Base-by-base conservation (phyloP, 2,797 vertebrate species). In the Gephyroberyx darwinii region DNA sequence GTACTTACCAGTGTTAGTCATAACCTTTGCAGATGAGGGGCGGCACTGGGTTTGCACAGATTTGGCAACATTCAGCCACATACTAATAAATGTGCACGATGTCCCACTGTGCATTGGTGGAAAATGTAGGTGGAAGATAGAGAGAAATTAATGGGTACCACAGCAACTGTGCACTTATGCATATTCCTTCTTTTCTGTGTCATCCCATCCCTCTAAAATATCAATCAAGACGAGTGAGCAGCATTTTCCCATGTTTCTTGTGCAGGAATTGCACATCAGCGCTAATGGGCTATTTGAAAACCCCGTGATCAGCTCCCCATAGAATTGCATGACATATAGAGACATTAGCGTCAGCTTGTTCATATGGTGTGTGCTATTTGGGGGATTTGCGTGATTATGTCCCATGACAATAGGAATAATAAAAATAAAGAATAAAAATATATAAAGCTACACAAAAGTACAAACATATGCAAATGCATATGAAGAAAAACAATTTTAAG, bases 61-160 rank as follows among this genome's bases (percentile, higher is more conserved):
- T 50, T 78, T 58, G 30, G 48, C 35, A 60, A 31, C 26, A 31
- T 26, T 48, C 62, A 68, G 58, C 26, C 26, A 52, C 30, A 4
- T 20, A 8, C 26, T 69, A 5, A 71, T 71, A 61, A 80, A 69
- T 84, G 71, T 81, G 72, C 45, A 64, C 51, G 16, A 53, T 30
- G 39, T 47, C 55, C 35, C 58, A 54, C 48, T 66, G 61, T 26
- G 77, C 56, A 51, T 47, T 41, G 8, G 6, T 55, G 22, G 60
- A 26, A 22, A 54, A 74, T 60, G 20, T 39, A 59, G 45, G 37
- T 45, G 65, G 63, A 74, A 37, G 16, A 20, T 19, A 60, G 39
- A 59, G 17, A 16, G 7, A 45, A 41, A 60, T 57, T 66, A 59
- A 77, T 62, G 0, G 20, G 53, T 50, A 48, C 14, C 17, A 58